Evolutionary conservation across 2,113 vertebrate genomes (phyloP), one percentile per base, ranked within the genome.

Genomic region (Pelecanoides urinatrix): DNA sequence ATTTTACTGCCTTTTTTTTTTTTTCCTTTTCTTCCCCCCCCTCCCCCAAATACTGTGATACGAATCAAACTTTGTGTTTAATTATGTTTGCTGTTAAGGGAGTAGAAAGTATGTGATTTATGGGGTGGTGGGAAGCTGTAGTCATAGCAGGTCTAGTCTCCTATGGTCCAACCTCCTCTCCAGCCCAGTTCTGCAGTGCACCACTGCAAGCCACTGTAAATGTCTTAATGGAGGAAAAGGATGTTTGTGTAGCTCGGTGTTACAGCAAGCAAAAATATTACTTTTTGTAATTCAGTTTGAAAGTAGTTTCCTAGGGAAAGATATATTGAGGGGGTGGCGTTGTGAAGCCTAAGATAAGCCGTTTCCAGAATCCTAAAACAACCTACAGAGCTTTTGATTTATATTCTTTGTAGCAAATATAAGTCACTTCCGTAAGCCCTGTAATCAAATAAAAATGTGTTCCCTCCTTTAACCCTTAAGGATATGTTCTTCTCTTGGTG

Each of bases 401-500:
- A 82, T 94, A 85, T 72, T 88, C 65, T 96, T 93, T 96, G 68
- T 96, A 93, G 93, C 92, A 95, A 93, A 83, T 97, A 45, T 96
- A 96, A 96, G 89, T 96, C 95, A 96, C 59, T 91, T 92, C 95
- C 95, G 1, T 96, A 96, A 96, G 94, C 90, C 96, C 96, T 97
- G 96, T 96, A 93, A 97, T 96, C 96, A 97, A 96, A 96, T 97
- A 97, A 97, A 97, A 96, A 97, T 96, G 92, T 97, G 96, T 97
- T 97, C 96, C 96, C 96, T 97, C 96, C 97, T 97, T 97, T 97
- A 97, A 97, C 97, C 96, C 95, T 97, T 96, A 97, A 97, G 97
- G 97, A 97, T 97, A 96, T 97, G 96, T 97, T 97, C 96, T 97
- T 97, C 97, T 97, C 97, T 97, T 97, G 96, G 97, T 97, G 97